phyloP scores from a whole-genome alignment of 2,113 vertebrate species.

The Cyanistes caeruleus region DNA sequence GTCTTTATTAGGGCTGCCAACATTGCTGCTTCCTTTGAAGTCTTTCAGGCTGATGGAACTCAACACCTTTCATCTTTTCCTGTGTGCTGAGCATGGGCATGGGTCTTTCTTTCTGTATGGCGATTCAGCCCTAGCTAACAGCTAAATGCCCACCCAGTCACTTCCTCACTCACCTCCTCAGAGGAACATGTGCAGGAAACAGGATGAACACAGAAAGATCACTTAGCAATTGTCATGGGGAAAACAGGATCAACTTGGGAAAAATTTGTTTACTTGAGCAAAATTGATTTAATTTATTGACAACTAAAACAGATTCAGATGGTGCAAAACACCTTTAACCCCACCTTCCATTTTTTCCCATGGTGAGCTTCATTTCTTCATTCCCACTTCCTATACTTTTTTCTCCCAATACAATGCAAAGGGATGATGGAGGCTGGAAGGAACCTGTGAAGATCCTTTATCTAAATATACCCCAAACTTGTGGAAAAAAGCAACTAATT shows the following conservation, averaged over 20 bases:
- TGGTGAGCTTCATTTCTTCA: neutral
- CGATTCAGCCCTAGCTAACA: neutral
- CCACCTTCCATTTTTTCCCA: neutral
- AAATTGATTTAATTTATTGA: neutral
- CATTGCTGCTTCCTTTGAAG: neutral
- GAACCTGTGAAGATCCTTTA: neutral
- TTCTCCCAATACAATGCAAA: neutral
- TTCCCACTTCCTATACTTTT: neutral
- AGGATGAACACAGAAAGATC: neutral
- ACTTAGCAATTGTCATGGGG: neutral
- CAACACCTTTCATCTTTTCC: neutral
- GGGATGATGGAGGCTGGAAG: neutral
- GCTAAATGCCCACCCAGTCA: neutral
- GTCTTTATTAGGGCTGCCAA: neutral
- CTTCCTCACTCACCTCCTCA: neutral
- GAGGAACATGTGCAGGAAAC: neutral
- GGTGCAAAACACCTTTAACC: neutral
- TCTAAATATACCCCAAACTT: neutral
- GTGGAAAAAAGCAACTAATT: neutral
- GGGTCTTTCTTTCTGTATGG: neutral
- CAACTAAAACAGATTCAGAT: neutral
- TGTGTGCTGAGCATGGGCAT: neutral
- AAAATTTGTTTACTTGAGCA: neutral
- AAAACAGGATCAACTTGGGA: neutral
- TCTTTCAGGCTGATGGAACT: neutral